These are phyloP conservation scores for Drosophila willistoni DNA, from an alignment of 1,140 invertebrate species.

Conservation along the genomic window DNA sequence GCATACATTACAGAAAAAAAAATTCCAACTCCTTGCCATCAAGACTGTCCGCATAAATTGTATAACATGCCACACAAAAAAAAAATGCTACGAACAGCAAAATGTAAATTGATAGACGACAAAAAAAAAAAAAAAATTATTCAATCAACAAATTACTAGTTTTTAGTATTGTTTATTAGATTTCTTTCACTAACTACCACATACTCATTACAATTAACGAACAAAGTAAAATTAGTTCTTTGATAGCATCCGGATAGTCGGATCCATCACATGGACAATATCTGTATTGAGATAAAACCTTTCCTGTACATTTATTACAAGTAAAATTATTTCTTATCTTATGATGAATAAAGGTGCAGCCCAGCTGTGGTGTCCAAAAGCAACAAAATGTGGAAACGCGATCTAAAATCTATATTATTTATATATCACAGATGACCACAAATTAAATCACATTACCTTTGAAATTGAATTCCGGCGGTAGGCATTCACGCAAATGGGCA, in stretches of 20 bases:
- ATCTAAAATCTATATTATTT: neutral
- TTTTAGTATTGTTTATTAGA: neutral
- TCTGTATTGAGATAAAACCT: neutral
- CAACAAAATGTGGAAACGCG: neutral
- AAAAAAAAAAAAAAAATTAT: conserved; percentile 35
- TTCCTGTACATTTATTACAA: neutral
- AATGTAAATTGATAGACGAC: conserved; percentile 44
- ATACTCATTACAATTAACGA: neutral
- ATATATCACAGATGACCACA: neutral
- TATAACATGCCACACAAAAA: conserved; percentile 55
- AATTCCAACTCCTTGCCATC: conserved; percentile 13
- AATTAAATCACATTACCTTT: neutral
- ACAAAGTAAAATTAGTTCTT: neutral
- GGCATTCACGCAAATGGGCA: neutral
- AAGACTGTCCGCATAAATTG: conserved; percentile 68
- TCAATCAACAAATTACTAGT: conserved; percentile 55
- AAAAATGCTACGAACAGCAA: conserved; percentile 63
- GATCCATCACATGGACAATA: conserved; percentile 9
- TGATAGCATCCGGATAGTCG: neutral
- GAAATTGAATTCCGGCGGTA: neutral
- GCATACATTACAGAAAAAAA: conserved; percentile 65
- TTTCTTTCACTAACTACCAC: neutral
- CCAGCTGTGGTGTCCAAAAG: neutral
- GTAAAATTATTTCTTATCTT: neutral
- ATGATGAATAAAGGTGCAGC: neutral